These are phyloP conservation scores for Zoroaster sp. DNA, from an alignment of 53 echinoderm and acorn worm species.

Conservation along the genomic window DNA sequence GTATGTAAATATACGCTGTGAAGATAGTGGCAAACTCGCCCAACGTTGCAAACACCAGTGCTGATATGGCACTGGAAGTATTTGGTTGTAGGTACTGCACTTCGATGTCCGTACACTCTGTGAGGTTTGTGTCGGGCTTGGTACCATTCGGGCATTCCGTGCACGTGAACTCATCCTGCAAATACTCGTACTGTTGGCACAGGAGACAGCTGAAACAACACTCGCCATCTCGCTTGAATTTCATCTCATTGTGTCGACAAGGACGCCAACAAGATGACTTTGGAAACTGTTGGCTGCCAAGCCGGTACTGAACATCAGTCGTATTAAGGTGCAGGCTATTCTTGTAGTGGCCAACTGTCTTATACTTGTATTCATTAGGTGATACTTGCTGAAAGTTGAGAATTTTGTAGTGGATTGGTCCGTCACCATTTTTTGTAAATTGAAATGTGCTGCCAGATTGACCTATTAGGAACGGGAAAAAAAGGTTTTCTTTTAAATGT, in stretches of 20 bases:
- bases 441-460: slow-evolving; percentile 59
- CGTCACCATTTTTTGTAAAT: slow-evolving; percentile 74
- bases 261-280: slow-evolving; percentile 71
- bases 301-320: slow-evolving; percentile 37
- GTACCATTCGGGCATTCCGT: slow-evolving; percentile 55
- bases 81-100: slow-evolving; percentile 61
- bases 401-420: slow-evolving; percentile 80
- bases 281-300: slow-evolving; percentile 53
- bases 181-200: slow-evolving; percentile 65
- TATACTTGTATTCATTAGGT: slow-evolving; percentile 63
- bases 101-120: slow-evolving; percentile 64
- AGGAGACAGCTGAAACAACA: slow-evolving; percentile 87
- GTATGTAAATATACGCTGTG: slow-evolving; percentile 71
- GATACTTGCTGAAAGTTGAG: slow-evolving; percentile 77
- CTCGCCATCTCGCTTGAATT: slow-evolving; percentile 68
- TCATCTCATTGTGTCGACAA: slow-evolving; percentile 66
- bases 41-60: slow-evolving; percentile 67
- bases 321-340: slow-evolving; percentile 51
- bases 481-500: background rate
- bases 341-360: slow-evolving; percentile 65
- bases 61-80: slow-evolving; percentile 65
- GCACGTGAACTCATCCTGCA: slow-evolving; percentile 66
- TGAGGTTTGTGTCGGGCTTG: slow-evolving; percentile 61
- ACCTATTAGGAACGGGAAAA: slow-evolving; percentile 45
- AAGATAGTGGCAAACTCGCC: slow-evolving; percentile 72